Evolutionary conservation across 2,888 invertebrate species (phyloP).

Genomic region (Tenthredo notha): DNA sequence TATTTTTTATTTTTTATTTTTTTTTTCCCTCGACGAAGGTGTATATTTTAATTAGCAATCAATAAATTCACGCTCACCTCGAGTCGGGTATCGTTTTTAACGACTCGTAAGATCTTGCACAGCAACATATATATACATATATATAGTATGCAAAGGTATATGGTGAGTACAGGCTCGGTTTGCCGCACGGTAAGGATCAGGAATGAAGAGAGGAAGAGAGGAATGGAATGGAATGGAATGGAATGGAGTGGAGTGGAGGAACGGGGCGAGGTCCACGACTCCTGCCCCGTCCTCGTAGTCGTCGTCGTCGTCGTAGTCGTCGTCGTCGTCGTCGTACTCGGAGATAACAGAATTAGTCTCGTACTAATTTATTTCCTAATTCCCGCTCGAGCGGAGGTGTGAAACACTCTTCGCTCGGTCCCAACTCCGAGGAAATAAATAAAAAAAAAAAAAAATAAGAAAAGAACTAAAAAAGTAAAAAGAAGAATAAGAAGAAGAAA

Average conservation of each 20-base stretch:
- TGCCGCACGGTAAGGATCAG: not conserved
- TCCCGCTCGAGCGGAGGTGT: constrained; percentile 76
- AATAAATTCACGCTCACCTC: constrained; percentile 49
- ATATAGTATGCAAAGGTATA: not conserved
- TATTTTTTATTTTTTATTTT: not conserved
- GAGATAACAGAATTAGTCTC: constrained; percentile 78
- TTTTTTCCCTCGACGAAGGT: not conserved
- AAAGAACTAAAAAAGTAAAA: constrained; percentile 43
- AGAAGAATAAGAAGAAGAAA: constrained; percentile 55
- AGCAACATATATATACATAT: not conserved
- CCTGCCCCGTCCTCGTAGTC: not conserved
- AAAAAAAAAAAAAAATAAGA: constrained; percentile 41
- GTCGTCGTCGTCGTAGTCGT: not conserved
- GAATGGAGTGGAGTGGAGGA: not conserved
- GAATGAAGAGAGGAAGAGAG: constrained; percentile 4
- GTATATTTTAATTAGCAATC: constrained; percentile 54
- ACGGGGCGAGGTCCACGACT: constrained; percentile 14
- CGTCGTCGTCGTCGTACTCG: constrained; percentile 44
- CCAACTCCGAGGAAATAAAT: constrained; percentile 66
- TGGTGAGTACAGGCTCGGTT: not conserved
- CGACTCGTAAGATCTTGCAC: constrained; percentile 22
- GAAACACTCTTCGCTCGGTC: constrained; percentile 74
- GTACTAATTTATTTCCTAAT: constrained; percentile 78
- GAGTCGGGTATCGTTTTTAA: constrained; percentile 45
- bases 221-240: not conserved